phyloP scores from a whole-genome alignment of 1,140 invertebrate genomes.

The Sitodiplosis mosellana region DNA sequence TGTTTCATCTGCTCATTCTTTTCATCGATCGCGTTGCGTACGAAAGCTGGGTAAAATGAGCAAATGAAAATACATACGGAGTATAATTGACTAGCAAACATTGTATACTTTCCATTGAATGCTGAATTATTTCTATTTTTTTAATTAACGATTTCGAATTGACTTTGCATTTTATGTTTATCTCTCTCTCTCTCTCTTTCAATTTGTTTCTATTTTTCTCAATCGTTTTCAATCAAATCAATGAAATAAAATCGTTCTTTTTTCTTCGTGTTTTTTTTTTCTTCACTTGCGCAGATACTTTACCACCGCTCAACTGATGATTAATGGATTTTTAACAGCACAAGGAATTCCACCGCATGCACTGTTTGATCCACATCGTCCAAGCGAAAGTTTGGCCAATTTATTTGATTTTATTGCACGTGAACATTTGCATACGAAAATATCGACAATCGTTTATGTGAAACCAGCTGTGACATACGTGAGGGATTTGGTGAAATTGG shows the following conservation, averaged over 20 bases:
- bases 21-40: no score
- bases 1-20: no score
- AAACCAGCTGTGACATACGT: slow-evolving; percentile 51
- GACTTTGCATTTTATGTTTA: not conserved
- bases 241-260: no score
- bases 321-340: slow-evolving; percentile 54
- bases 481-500: slow-evolving; percentile 44
- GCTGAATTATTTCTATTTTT: not conserved
- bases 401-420: slow-evolving; percentile 46
- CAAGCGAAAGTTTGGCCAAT: slow-evolving; percentile 43
- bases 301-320: slow-evolving; percentile 42
- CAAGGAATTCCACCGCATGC: slow-evolving; percentile 52
- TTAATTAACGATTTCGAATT: no score
- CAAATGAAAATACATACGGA: no score
- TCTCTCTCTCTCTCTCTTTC: not conserved
- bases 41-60: no score
- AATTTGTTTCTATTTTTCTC: not conserved
- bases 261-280: not conserved
- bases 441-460: slow-evolving; percentile 51
- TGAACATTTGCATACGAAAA: slow-evolving; percentile 46
- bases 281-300: slow-evolving; percentile 38
- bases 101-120: no score
- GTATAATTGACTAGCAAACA: no score
- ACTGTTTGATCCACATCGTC: slow-evolving; percentile 45
- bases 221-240: no score